Percentiles rank a stretch among this genome's conserved stretches.
phyloP scores from a whole-genome alignment of 2,888 invertebrate species.

The Chymomyza procnemis region DNA sequence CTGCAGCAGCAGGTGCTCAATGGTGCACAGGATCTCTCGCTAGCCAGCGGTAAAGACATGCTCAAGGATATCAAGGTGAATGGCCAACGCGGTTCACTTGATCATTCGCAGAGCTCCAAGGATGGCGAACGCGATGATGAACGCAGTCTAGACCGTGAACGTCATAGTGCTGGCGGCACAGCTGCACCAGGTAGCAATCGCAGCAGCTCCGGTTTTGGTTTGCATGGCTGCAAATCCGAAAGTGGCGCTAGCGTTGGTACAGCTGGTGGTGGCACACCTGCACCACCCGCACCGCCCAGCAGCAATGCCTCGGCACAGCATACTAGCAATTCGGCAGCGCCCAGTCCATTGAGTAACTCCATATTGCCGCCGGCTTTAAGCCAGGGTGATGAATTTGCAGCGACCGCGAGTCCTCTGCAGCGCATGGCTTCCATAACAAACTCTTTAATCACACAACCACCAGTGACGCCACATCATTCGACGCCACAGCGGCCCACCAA shows the following conservation, averaged over 20 bases:
- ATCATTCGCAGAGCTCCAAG: slow-evolving; percentile 67
- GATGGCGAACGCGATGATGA: slow-evolving; percentile 57
- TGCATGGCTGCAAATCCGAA: slow-evolving; percentile 91
- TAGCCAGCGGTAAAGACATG: slow-evolving; percentile 82
- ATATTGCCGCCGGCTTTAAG: slow-evolving; percentile 91
- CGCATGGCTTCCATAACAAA: slow-evolving; percentile 99
- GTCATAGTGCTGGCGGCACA: slow-evolving; percentile 80
- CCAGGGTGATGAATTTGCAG: slow-evolving; percentile 88
- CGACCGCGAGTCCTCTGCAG: slow-evolving; percentile 95
- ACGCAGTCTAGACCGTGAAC: slow-evolving; percentile 1
- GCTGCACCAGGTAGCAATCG: slow-evolving; percentile 71
- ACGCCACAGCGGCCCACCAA: slow-evolving; percentile 93
- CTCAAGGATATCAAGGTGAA: slow-evolving; percentile 78
- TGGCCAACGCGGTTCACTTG: slow-evolving; percentile 75
- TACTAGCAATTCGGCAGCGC: slow-evolving; percentile 85
- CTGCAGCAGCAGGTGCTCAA: slow-evolving; percentile 87
- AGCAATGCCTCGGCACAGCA: slow-evolving; percentile 65
- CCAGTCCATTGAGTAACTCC: slow-evolving; percentile 90
- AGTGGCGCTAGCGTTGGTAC: neutral
- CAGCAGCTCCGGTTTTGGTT: slow-evolving; percentile 85
- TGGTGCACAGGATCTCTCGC: slow-evolving; percentile 89
- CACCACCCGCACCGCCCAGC: slow-evolving; percentile 56
- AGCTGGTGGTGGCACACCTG: slow-evolving; percentile 75
- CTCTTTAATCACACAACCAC: slow-evolving; percentile 94
- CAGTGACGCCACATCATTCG: slow-evolving; percentile 90